A percentile compares a stretch with the other conserved stretches of the same genome.
These are phyloP conservation scores for Drosophila ustulata DNA, from an alignment of 2,888 invertebrate genomes.

Conservation along the genomic window DNA sequence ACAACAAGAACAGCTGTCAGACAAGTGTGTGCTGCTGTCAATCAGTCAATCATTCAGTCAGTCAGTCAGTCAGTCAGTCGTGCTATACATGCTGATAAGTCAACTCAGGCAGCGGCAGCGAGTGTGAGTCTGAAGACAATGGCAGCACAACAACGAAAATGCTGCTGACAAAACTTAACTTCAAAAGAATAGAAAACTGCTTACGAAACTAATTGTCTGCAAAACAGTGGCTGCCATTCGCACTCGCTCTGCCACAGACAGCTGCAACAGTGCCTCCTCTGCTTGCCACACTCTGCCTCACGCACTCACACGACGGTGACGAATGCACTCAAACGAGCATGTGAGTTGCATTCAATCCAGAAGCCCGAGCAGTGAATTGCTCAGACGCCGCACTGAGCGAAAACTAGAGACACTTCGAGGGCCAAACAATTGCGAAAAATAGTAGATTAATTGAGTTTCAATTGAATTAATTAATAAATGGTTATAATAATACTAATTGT, in stretches of 20 bases:
- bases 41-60: background rate
- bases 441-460: too few relatives aligned
- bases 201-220: slow-evolving; percentile 71
- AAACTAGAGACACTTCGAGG: background rate
- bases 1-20: slow-evolving; percentile 9
- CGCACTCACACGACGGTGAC: background rate
- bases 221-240: slow-evolving; percentile 44
- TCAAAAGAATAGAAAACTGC: slow-evolving; percentile 60
- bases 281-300: background rate
- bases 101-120: slow-evolving; percentile 28
- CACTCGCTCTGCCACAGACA: slow-evolving; percentile 3
- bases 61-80: slow-evolving; percentile 22
- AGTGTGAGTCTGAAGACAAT: slow-evolving; percentile 12
- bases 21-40: slow-evolving; percentile 12
- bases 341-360: background rate
- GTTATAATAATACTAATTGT: too few relatives aligned
- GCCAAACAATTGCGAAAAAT: too few relatives aligned
- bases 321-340: slow-evolving; percentile 4
- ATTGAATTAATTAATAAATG: too few relatives aligned
- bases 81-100: slow-evolving; percentile 53
- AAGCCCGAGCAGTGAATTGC: background rate
- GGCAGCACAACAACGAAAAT: slow-evolving; percentile 32
- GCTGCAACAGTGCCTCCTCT: background rate
- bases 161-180: slow-evolving; percentile 52
- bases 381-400: background rate